Conservation (phyloP, 2,797 vertebrate genomes). For the Leontocebus nigricollis region DNA sequence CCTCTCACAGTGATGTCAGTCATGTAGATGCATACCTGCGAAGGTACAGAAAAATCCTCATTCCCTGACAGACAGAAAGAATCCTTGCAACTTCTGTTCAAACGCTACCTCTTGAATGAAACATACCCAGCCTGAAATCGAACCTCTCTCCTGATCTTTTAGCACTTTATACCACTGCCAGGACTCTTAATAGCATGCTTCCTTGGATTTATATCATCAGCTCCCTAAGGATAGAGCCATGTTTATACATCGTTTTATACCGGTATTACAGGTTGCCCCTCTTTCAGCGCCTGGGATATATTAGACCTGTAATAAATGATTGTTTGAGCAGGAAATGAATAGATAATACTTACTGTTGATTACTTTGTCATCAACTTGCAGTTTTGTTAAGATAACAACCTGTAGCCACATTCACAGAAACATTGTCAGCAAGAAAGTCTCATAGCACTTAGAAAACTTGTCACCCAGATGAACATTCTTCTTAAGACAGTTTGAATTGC, state of each 20-base stretch:
- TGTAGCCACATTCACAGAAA: background rate
- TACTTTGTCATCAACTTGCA: background rate
- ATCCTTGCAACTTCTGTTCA: background rate
- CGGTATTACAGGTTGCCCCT: background rate
- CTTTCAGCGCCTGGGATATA: background rate
- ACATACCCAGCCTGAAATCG: background rate
- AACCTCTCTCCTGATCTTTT: background rate
- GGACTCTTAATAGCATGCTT: background rate
- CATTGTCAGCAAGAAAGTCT: background rate
- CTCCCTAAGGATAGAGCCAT: background rate
- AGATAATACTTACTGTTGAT: background rate
- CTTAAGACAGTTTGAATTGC: background rate
- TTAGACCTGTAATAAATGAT: background rate
- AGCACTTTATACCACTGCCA: background rate
- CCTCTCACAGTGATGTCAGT: background rate
- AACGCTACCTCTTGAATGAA: background rate
- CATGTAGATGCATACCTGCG: background rate
- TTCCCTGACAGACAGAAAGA: background rate
- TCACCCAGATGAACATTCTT: background rate
- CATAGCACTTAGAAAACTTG: background rate
- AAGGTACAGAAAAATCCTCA: background rate
- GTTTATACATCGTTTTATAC: background rate
- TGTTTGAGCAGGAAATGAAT: background rate
- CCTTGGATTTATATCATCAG: background rate
- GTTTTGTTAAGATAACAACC: background rate